Conservation (phyloP, 2,797 vertebrate species). For the Pantherophis alleghaniensis region DNA sequence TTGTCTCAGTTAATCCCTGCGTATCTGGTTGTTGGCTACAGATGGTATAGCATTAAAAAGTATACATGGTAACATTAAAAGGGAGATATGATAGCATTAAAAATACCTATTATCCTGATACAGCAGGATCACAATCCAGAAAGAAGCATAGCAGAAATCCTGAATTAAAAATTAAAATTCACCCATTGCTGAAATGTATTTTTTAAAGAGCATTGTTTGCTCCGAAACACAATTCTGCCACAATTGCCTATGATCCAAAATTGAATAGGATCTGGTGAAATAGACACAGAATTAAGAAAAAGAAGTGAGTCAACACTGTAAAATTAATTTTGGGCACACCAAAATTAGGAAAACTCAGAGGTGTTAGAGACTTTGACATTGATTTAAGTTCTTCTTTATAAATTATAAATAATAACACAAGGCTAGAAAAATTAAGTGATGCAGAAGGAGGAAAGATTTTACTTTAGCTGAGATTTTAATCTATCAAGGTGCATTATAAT, state of each 20-base stretch:
- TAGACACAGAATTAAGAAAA: constrained; percentile 11
- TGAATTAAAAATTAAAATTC: neutral
- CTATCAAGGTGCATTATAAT: neutral
- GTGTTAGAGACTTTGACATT: neutral
- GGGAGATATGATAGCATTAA: neutral
- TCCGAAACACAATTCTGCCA: constrained; percentile 40
- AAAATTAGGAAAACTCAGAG: neutral
- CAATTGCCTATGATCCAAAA: constrained; percentile 8
- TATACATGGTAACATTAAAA: neutral
- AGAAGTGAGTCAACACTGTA: constrained; percentile 3
- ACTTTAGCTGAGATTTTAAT: neutral
- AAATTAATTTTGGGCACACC: constrained; percentile 31
- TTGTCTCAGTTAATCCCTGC: neutral
- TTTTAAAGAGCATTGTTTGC: constrained; percentile 22
- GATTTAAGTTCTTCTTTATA: neutral
- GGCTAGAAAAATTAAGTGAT: constrained; percentile 12
- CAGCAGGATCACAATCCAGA: neutral
- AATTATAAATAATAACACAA: constrained; percentile 3
- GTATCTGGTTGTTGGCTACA: neutral
- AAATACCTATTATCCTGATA: neutral
- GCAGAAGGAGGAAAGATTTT: neutral
- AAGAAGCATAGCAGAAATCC: neutral
- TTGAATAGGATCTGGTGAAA: neutral
- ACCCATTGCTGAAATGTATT: neutral
- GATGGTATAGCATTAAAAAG: neutral